Base-by-base conservation (phyloP, 2,797 vertebrate species). In the Clamator glandarius region DNA sequence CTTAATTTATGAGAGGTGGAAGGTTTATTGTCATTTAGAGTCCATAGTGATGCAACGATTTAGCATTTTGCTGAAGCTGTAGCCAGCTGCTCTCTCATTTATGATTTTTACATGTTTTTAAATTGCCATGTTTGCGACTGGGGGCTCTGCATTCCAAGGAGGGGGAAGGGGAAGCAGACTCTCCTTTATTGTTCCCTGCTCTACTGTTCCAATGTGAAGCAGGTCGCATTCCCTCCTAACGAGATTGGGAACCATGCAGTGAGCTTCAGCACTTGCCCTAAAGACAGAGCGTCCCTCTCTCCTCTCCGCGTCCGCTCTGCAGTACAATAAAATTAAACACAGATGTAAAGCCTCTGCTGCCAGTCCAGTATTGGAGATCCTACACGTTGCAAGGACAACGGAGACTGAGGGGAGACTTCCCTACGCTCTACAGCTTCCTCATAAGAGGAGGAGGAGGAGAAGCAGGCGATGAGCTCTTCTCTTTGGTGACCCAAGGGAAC, bases 1-100 rank as follows among this genome's bases (percentile, higher is more conserved):
- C 97, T 98, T 98, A 97, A 98, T 98, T 98, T 98, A 98, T 97
- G 98, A 96, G 98, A 97, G 97, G 97, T 97, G 97, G 97, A 98
- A 98, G 97, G 97, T 98, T 98, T 98, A 98, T 97, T 98, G 97
- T 97, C 97, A 98, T 98, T 98, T 97, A 96, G 97, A 97, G 97
- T 96, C 96, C 95, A 82, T 87, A 90, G 95, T 96, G 95, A 98
- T 96, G 95, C 97, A 95, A 97, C 97, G 97, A 97, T 97, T 97
- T 91, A 96, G 82, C 95, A 96, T 95, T 97, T 54, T 78, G 81
- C 90, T 87, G 96, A 93, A 97, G 96, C 95, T 92, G 90, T 93
- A 95, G 87, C 46, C 96, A 96, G 95, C 96, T 96, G 95, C 96
- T 92, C 90, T 80, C 41, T 94, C 95, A 78, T 98, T 97, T 97